phyloP scores from a whole-genome alignment of 2,888 invertebrate genomes.

The Ligdia adustata region DNA sequence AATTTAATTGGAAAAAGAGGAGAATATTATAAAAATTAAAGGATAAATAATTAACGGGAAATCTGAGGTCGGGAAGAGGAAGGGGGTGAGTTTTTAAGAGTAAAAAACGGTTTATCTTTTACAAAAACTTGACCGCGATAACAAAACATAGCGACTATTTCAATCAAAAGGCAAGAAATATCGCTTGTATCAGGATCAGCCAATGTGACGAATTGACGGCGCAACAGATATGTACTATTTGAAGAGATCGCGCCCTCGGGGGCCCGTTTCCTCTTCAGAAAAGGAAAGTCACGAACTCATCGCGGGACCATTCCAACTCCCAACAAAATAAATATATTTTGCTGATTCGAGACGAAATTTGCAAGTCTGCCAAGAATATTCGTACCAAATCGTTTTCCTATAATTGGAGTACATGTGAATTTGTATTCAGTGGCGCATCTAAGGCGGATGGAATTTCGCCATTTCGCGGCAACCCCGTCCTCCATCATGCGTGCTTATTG shows the following conservation, averaged over 20 bases:
- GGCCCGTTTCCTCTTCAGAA: constrained; percentile 56
- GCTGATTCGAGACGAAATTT: constrained; percentile 81
- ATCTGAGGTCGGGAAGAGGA: too few relatives aligned
- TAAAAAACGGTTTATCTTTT: too few relatives aligned
- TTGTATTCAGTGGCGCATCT: constrained; percentile 83
- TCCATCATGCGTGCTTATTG: constrained; percentile 82
- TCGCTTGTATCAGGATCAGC: constrained; percentile 36
- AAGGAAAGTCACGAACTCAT: constrained; percentile 70
- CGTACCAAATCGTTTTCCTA: constrained; percentile 84
- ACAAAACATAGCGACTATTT: too few relatives aligned
- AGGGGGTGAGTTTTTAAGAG: too few relatives aligned
- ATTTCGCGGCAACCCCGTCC: constrained; percentile 73
- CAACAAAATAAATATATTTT: constrained; percentile 82
- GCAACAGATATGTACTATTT: constrained; percentile 43
- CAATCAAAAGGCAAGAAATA: constrained; percentile 7
- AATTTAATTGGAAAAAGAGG: too few relatives aligned
- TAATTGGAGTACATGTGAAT: constrained; percentile 84
- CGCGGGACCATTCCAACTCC: constrained; percentile 65
- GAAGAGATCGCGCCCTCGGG: constrained; percentile 36
- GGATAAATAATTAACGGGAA: too few relatives aligned
- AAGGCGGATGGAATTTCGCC: constrained; percentile 78
- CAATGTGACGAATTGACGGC: constrained; percentile 30
- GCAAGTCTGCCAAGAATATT: constrained; percentile 84
- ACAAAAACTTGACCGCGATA: not conserved
- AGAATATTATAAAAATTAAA: too few relatives aligned